Evolutionary conservation across 2,797 vertebrate species (phyloP), one percentile per base, ranked within the genome.

Genomic region (Dipus sagitta): DNA sequence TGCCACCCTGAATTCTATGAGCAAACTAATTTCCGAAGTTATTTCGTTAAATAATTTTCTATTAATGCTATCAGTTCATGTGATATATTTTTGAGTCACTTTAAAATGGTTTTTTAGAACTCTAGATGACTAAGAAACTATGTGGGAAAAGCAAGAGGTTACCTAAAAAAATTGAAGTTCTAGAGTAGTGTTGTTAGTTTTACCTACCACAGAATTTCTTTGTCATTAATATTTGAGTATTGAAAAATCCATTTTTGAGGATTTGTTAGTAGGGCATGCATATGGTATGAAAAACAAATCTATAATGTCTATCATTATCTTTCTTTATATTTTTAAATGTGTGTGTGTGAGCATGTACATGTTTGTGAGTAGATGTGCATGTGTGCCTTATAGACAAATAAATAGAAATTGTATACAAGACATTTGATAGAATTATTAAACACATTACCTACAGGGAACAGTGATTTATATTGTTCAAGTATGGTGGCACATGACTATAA

Each of bases 21-120:
- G 72, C 6, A 84, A 95, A 86, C 14, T 86, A 94, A 89, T 91
- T 96, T 94, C 52, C 42, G 87, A 95, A 96, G 58, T 79, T 85
- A 96, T 86, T 90, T 30, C 18, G 85, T 75, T 52, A 82, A 89
- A 86, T 88, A 82, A 85, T 87, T 84, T 90, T 94, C 58, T 94
- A 23, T 70, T 68, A 94, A 80, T 2, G 88, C 6, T 90, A 54
- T 91, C 88, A 85, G 47, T 92, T 92, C 87, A 68, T 76, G 67
- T 60, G 70, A 71, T 65, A 2, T 17, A 89, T 76, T 92, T 58
- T 68, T 92, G 74, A 92, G 24, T 85, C 62, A 32, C 12, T 92
- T 94, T 81, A 47, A 68, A 78, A 91, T 87, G 28, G 10, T 89
- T 95, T 81, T 60, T 34, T 65, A 89, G 34, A 67, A 82, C 28